Evolutionary conservation across 2,888 invertebrate species (phyloP).

Genomic region (Gortyna flavago): DNA sequence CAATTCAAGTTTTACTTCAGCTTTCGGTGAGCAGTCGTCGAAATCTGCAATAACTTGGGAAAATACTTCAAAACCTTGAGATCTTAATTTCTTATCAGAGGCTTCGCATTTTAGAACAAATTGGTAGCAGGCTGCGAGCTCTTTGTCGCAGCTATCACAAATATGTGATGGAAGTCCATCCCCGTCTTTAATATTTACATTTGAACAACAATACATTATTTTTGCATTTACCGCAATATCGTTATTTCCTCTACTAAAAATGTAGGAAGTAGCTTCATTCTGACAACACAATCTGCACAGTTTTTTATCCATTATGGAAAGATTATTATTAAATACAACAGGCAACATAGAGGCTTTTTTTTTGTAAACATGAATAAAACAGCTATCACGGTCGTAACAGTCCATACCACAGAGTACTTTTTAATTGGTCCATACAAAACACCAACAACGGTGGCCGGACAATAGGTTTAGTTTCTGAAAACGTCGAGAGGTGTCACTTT

Average conservation of each 20-base stretch:
- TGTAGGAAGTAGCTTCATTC: constrained; percentile 70
- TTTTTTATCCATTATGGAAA: constrained; percentile 70
- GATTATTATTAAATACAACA: background rate
- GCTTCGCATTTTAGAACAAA: constrained; percentile 80
- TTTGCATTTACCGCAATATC: constrained; percentile 69
- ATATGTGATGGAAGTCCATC: constrained; percentile 79
- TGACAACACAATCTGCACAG: constrained; percentile 79
- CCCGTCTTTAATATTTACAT: constrained; percentile 71
- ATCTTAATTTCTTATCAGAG: constrained; percentile 76
- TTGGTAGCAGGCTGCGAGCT: constrained; percentile 74
- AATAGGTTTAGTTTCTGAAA: no score
- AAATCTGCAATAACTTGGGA: constrained; percentile 31
- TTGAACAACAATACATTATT: constrained; percentile 79
- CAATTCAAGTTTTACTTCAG: constrained; percentile 74
- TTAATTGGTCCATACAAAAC: no score
- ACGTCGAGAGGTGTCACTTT: no score
- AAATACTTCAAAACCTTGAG: constrained; percentile 37
- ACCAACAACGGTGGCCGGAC: no score
- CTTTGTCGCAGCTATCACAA: constrained; percentile 74
- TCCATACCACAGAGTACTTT: no score
- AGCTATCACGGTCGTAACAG: no score
- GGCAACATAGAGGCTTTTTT: background rate
- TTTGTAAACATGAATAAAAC: background rate
- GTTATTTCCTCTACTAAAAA: constrained; percentile 68
- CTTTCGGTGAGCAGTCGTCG: constrained; percentile 60